Percentiles rank a stretch among this genome's conserved stretches.
Conservation (phyloP, 1,140 invertebrate species). For the Hylaeus anthracinus region DNA sequence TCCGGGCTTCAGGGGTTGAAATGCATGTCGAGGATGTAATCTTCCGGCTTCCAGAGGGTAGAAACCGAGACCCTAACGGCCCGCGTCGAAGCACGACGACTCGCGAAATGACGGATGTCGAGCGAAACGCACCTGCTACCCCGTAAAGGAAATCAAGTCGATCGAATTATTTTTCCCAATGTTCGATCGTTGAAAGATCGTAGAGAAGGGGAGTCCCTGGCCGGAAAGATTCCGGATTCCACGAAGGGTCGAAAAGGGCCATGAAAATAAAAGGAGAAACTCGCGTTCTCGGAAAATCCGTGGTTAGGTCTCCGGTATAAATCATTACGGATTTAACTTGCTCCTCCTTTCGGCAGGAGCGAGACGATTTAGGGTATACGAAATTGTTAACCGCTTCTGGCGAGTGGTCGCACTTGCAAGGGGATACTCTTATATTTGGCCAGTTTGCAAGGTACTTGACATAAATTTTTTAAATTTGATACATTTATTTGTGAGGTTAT, state of each 20-base stretch:
- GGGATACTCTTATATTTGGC: too few species aligned
- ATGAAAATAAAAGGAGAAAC: conserved; percentile 7
- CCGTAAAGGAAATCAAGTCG: conserved; percentile 25
- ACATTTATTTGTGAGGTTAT: too few species aligned
- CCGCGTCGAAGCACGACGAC: conserved; percentile 30
- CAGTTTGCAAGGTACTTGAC: too few species aligned
- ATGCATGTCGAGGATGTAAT: conserved; percentile 41
- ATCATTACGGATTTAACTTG: conserved; percentile 18
- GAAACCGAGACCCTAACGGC: conserved; percentile 13
- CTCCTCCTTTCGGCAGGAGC: background rate
- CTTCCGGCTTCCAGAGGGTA: conserved; percentile 24
- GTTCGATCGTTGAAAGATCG: conserved; percentile 30
- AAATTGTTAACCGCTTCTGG: conserved; percentile 1
- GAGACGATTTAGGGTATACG: background rate
- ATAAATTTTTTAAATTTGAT: too few species aligned
- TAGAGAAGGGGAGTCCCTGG: background rate
- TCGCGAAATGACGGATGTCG: conserved; percentile 45
- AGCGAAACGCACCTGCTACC: conserved; percentile 39
- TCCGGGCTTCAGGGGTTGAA: background rate
- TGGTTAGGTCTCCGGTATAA: conserved; percentile 11
- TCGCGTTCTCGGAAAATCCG: background rate
- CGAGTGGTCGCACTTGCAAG: background rate
- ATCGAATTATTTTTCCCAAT: conserved; percentile 40
- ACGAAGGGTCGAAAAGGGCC: background rate
- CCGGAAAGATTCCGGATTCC: conserved; percentile 7